Evolutionary conservation across 92 coral and sea anemone species (phyloP).

Genomic region (Parazoanthus swiftii): DNA sequence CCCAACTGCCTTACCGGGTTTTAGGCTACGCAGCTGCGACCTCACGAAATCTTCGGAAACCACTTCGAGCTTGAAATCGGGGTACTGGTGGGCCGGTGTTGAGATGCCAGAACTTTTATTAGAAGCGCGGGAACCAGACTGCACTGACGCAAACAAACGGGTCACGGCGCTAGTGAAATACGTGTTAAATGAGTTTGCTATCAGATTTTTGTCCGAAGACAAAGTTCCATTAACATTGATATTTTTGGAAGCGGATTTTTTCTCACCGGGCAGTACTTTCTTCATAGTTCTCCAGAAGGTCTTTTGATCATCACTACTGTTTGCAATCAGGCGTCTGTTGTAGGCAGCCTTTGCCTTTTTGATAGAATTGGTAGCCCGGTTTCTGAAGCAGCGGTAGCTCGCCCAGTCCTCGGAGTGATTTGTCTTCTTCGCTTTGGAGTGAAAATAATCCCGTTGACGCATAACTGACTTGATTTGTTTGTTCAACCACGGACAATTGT

Average conservation of each 20-base stretch:
- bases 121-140: background rate
- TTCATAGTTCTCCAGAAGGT: constrained; percentile 55
- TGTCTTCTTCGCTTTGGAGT: constrained; percentile 43
- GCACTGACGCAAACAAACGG: constrained; percentile 1
- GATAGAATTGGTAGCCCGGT: background rate
- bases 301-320: constrained; percentile 43
- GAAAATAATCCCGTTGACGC: constrained; percentile 58
- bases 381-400: constrained; percentile 14
- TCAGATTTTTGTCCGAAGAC: too few relatives aligned
- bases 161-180: too few relatives aligned
- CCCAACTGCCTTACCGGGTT: background rate
- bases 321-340: constrained; percentile 42
- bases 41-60: constrained; percentile 4
- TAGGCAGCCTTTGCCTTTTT: constrained; percentile 36
- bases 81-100: background rate
- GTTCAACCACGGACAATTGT: constrained; percentile 61
- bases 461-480: constrained; percentile 48
- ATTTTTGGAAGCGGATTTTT: constrained; percentile 36
- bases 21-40: too few relatives aligned
- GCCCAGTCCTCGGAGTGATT: constrained; percentile 48
- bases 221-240: constrained; percentile 26
- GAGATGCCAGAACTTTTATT: background rate
- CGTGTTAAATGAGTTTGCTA: too few relatives aligned
- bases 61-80: background rate
- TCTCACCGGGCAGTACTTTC: constrained; percentile 52